Conservation (phyloP, 2,888 invertebrate genomes). For the Pachymerium ferrugineum region DNA sequence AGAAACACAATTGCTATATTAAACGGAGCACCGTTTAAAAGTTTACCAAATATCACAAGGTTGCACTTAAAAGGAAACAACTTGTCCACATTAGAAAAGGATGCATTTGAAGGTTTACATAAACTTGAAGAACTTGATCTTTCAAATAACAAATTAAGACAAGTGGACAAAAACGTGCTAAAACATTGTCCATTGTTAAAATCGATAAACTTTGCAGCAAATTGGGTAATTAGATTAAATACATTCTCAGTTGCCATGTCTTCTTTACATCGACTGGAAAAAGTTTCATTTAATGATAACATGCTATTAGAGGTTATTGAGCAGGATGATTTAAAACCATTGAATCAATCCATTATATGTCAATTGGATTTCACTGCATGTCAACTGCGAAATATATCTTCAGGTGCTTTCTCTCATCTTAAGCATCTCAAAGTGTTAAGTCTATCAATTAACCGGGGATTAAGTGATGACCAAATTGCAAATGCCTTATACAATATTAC, state of each 20-base stretch:
- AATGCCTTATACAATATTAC: background rate
- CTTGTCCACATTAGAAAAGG: background rate
- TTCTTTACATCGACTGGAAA: background rate
- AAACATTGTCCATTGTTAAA: background rate
- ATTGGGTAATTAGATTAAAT: background rate
- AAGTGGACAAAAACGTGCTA: background rate
- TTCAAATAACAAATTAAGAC: background rate
- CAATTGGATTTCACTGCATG: background rate
- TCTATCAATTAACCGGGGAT: background rate
- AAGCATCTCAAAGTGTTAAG: background rate
- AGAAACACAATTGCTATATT: too few relatives aligned
- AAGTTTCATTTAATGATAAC: background rate
- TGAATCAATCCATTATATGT: background rate
- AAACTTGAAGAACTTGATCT: background rate
- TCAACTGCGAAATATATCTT: background rate
- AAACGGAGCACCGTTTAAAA: background rate
- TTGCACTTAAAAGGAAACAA: background rate
- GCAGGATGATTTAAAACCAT: background rate
- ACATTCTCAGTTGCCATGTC: background rate
- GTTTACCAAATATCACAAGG: background rate
- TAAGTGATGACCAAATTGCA: background rate
- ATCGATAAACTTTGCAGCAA: background rate
- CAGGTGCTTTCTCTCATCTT: background rate
- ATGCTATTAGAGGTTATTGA: background rate
- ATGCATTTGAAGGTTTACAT: background rate